Base-by-base conservation (phyloP, 2,888 invertebrate genomes). In the Chymomyza caudatula region DNA sequence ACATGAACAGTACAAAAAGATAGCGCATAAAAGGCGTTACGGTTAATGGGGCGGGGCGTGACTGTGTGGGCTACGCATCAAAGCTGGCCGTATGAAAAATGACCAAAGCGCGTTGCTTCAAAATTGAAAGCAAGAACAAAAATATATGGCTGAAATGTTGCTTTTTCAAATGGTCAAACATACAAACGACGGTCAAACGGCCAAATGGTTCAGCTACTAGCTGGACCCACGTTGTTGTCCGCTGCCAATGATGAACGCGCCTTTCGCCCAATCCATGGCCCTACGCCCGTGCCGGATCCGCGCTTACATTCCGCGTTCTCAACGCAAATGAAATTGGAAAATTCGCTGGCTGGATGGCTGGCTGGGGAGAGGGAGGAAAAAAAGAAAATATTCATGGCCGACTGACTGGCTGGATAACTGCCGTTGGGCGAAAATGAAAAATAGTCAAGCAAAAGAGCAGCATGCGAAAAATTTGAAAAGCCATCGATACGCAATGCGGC, bases 271-370 rank as follows among this genome's bases (percentile, higher is more conserved):
- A 13, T 55, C n/a, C 37, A 5, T 4, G 1, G 54, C 17, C 54
- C 15, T 6, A 15, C 5, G n/a, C 51, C 51, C 17, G 19, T 17
- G 19, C 54, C 23, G 60, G 60, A 61, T 78, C 65, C 66, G 75
- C 78, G 77, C 61, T 51, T 51, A 78, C 71, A 86, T 83, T 83
- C 85, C 86, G 78, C 81, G 73, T 78, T 68, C 68, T 71, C 64
- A 80, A 73, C 86, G 69, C 84, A 83, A 86, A 84, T 83, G 82
- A 83, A 83, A 83, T 83, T 83, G 86, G 82, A 83, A 83, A 83
- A 84, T 83, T 17, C 77, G 81, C 74, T 76, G 80, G 86, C 77
- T 66, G 80, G 86, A 76, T 66, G 72, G 76, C 84, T 17, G 84
- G 6, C 17, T 51, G 51, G 20, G 22, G 22, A 15, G 51, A 15